Base-by-base conservation (phyloP, 2,113 vertebrate genomes). In the Neolamprologus tretocephalus region DNA sequence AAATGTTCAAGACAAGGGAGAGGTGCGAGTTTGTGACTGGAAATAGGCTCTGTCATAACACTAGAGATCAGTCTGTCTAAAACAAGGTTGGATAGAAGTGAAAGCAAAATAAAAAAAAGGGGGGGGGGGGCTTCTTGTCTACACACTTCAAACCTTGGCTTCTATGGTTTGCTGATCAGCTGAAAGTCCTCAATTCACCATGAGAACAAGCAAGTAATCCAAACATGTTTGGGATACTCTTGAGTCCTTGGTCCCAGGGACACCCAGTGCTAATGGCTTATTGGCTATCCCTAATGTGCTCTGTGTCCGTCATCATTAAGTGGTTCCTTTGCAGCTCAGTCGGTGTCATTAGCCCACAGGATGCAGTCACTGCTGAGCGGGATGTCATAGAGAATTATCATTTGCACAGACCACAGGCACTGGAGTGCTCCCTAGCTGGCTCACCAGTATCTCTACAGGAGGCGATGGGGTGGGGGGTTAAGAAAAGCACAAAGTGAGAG, bases 341-440 rank as follows among this genome's bases (percentile, higher is more conserved):
- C 33, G 89, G 91, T 94, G 91, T 94, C 91, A 92, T 95, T 93
- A 92, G 90, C 86, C 87, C 93, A 91, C 93, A 91, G 91, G 93
- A 95, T 87, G 90, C 92, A 90, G 89, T 82, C 86, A 26, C 81
- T 90, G 86, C 91, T 84, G 86, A 90, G 86, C 37, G 19, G 82
- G 58, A 92, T 91, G 92, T 92, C 89, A 93, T 75, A 83, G 87
- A 87, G 92, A 94, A 93, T 96, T 87, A 93, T 93, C 90, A 89
- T 95, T 94, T 85, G 40, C 73, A 87, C 90, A 57, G 89, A 91
- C 87, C 85, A 90, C 54, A 17, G 80, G 86, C 87, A 33, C 90
- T 93, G 80, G 85, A 89, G 87, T 84, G 90, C 82, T 91, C 88
- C 89, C 84, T 54, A 23, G 42, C 84, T 75, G 21, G 63, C 83